These are phyloP conservation scores for Charina bottae DNA, from an alignment of 2,113 vertebrate genomes.

Conservation along the genomic window DNA sequence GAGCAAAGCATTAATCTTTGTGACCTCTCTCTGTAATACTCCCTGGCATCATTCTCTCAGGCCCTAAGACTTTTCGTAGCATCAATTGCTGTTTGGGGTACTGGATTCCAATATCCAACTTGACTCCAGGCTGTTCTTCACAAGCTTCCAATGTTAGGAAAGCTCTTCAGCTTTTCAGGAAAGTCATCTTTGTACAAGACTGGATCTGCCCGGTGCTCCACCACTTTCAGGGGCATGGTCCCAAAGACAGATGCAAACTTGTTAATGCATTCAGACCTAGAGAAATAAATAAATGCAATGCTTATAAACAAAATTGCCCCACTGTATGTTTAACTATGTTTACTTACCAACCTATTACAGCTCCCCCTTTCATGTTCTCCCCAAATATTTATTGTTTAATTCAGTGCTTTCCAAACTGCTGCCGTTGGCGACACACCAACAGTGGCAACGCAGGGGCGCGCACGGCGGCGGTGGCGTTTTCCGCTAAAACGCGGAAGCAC, in stretches of 20 bases:
- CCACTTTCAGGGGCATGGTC: constrained; percentile 97
- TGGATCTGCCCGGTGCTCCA: constrained; percentile 95
- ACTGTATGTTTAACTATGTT: constrained; percentile 15
- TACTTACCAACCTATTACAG: constrained; percentile 2
- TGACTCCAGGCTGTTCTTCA: constrained; percentile 61
- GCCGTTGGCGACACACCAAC: too few species aligned
- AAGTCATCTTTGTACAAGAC: constrained; percentile 99
- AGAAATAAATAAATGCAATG: constrained; percentile 33
- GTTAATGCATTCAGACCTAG: constrained; percentile 98
- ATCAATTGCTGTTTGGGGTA: neutral
- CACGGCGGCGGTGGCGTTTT: too few species aligned
- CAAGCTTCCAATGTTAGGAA: constrained; percentile 97
- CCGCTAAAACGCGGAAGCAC: too few species aligned
- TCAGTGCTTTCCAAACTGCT: too few species aligned
- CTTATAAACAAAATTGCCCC: neutral
- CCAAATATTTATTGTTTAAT: constrained; percentile 28
- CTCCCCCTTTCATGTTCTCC: neutral
- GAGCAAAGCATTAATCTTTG: neutral
- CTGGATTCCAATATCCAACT: neutral
- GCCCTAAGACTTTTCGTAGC: constrained; percentile 5
- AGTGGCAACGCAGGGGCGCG: too few species aligned
- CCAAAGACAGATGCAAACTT: constrained; percentile 97
- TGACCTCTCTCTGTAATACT: neutral
- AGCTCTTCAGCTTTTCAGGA: constrained; percentile 97
- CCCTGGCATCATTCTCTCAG: neutral